Evolutionary conservation across 2,888 invertebrate genomes (phyloP), one percentile per base, ranked within the genome.

Genomic region (Ennomos fuscantarius): DNA sequence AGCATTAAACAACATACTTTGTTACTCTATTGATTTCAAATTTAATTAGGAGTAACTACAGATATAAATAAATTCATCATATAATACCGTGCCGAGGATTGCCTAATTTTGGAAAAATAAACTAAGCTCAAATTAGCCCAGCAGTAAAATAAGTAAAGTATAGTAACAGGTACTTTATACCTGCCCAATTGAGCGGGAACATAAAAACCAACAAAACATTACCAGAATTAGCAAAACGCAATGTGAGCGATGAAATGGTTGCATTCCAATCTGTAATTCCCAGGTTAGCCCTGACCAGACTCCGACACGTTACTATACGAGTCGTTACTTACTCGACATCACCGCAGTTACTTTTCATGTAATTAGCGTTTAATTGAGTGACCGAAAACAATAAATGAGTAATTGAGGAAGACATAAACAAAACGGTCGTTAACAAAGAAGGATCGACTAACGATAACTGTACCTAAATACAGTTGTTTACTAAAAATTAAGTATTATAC

Each of bases 401-500:
- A 43, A 40, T 57, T 41, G 53, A 66, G 55, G 54, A 68, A 58
- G 59, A 55, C 53, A 62, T 67, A 58, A 66, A 69, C 58, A 58
- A 66, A 60, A 57, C 42, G 48, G 45, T 58, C 52, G 58, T 65
- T 62, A 65, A 69, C 60, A 46, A 37, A 52, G 45, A 45, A 24
- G 42, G 65, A 64, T 65, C 55, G 50, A 47, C 45, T 46, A 34
- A 51, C 56, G 53, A 68, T 70, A 68, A 66, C 66, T 63, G 62
- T 69, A 24, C 24, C 24, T 24, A 60, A 57, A 61, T 44, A 46
- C 36, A 63, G 62, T 66, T 64, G 67, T 71, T 66, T 71, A 70
- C 15, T 45, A 57, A 69, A 69, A 66, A 60, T 53, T 12, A 64
- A 62, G 57, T 64, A 50, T 41, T 45, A 55, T 64, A 56, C 49